A percentile compares a stretch with the other conserved stretches of the same genome.
Conservation (phyloP, 2,888 invertebrate genomes). For the Mesodorylaimus sp. region DNA sequence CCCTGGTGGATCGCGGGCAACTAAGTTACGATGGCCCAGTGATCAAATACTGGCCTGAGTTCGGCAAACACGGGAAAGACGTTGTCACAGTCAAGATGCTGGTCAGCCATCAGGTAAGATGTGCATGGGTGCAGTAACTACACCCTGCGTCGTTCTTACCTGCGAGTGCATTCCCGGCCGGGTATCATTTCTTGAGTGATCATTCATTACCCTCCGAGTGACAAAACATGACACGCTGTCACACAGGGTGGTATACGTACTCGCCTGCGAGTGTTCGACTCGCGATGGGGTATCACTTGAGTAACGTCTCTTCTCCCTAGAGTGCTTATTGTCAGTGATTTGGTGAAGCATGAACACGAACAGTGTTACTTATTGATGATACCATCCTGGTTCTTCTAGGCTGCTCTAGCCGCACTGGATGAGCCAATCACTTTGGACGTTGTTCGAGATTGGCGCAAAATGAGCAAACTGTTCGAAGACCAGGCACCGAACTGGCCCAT, state of each 20-base stretch:
- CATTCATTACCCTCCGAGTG: too few species aligned
- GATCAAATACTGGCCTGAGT: conserved; percentile 34
- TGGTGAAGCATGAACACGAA: too few species aligned
- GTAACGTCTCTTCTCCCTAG: too few species aligned
- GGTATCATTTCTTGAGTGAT: too few species aligned
- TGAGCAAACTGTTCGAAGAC: conserved; percentile 28
- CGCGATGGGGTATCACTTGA: too few species aligned
- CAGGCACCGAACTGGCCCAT: conserved; percentile 30
- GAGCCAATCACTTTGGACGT: conserved; percentile 24
- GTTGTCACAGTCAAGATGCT: conserved; percentile 31
- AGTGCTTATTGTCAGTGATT: too few species aligned
- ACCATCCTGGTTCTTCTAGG: conserved; percentile 21
- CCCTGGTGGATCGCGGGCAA: conserved; percentile 31
- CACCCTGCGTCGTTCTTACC: too few species aligned
- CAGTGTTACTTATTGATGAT: neutral
- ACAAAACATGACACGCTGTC: too few species aligned
- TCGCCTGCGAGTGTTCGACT: too few species aligned
- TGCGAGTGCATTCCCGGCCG: too few species aligned
- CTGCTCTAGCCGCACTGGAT: conserved; percentile 31
- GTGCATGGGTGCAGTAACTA: too few species aligned
- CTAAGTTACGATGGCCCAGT: conserved; percentile 30
- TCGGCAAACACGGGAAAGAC: conserved; percentile 34
- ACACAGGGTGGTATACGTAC: too few species aligned
- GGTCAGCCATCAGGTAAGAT: conserved; percentile 28
- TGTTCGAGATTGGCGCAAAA: conserved; percentile 22